These are phyloP conservation scores for Mantis religiosa DNA, from an alignment of 2,888 invertebrate genomes.

Conservation along the genomic window DNA sequence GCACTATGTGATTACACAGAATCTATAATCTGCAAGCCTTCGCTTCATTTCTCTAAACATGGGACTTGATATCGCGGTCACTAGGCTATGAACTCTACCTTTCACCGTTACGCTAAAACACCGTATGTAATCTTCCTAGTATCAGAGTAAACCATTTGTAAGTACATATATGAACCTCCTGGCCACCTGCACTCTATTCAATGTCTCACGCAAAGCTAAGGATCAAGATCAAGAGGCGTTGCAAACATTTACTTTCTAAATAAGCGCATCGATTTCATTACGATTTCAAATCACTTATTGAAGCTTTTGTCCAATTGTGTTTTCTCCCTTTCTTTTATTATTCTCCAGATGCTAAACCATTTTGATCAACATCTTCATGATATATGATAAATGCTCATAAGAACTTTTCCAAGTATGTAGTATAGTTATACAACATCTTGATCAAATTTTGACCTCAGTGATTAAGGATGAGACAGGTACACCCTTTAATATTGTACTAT, in stretches of 20 bases:
- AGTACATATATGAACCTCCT: neutral
- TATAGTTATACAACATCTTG: no score
- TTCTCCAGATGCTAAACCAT: no score
- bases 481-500: no score
- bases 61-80: neutral
- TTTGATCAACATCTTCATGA: no score
- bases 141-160: neutral
- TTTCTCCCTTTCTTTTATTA: no score
- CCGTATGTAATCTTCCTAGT: neutral
- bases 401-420: no score
- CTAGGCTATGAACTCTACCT: neutral
- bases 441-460: no score
- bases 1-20: neutral
- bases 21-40: neutral
- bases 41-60: neutral
- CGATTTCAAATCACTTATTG: neutral
- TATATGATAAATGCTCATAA: no score
- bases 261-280: neutral
- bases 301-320: neutral
- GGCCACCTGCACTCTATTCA: neutral
- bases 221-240: neutral
- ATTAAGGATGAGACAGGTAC: no score
- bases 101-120: neutral
- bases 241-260: neutral
- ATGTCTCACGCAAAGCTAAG: neutral